Evolutionary conservation across 1,140 invertebrate species (phyloP).

Genomic region (Adoxophyes honmai): DNA sequence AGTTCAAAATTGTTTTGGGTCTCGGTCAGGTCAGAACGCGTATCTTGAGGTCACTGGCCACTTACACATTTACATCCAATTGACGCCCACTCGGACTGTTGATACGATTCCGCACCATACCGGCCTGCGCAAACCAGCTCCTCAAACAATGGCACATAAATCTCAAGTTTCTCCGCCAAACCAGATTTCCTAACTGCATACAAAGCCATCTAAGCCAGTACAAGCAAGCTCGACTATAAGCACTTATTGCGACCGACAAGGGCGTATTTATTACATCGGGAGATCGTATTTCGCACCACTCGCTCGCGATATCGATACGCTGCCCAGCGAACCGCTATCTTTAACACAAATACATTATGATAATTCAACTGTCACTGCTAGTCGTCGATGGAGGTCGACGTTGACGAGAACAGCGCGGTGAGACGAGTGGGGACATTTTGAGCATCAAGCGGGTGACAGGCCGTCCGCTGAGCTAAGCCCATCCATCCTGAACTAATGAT

Average conservation of each 20-base stretch:
- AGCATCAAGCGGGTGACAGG: no score
- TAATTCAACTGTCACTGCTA: conserved; percentile 31
- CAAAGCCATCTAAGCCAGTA: not conserved
- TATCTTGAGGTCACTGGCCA: not conserved
- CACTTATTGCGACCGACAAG: conserved; percentile 36
- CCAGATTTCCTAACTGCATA: conserved; percentile 18
- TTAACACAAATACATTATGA: conserved; percentile 16
- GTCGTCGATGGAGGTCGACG: conserved; percentile 1
- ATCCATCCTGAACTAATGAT: no score
- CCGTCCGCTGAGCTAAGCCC: no score
- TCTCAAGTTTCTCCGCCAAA: conserved; percentile 21
- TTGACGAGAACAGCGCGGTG: not conserved
- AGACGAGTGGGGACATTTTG: not conserved
- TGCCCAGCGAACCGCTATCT: conserved; percentile 14
- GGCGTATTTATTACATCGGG: conserved; percentile 48
- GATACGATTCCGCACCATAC: no score
- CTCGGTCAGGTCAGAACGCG: not conserved
- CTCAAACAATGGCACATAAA: conserved; percentile 17
- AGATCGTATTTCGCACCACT: conserved; percentile 29
- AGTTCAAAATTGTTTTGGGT: no score
- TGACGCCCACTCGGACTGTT: not conserved
- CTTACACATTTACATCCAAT: conserved; percentile 8
- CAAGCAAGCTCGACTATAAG: not conserved
- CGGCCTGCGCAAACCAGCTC: conserved; percentile 4
- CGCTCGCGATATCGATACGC: conserved; percentile 17